These are phyloP conservation scores for Ceyx melanurus DNA, from an alignment of 2,113 vertebrate species.

Conservation along the genomic window DNA sequence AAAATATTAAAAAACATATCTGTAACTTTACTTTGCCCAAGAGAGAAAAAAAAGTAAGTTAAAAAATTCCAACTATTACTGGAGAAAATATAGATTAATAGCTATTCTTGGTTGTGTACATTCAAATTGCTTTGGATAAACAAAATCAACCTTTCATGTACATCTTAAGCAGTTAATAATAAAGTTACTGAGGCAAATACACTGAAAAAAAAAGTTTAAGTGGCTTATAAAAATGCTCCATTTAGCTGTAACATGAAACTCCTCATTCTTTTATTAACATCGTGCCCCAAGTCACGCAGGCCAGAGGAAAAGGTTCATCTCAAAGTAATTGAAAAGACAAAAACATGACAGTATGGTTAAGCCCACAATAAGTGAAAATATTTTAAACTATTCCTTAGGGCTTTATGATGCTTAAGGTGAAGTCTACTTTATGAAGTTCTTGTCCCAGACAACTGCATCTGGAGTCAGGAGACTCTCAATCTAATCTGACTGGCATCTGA, in stretches of 20 bases:
- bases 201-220: background rate
- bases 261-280: background rate
- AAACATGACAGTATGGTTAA: background rate
- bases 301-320: background rate
- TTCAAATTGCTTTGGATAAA: background rate
- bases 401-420: background rate
- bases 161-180: background rate
- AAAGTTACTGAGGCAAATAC: background rate
- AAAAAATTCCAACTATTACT: background rate
- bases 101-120: background rate
- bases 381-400: background rate
- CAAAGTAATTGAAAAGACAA: background rate
- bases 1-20: background rate
- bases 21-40: background rate
- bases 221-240: constrained; percentile 15
- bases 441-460: background rate
- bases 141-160: background rate
- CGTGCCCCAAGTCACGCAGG: background rate
- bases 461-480: background rate
- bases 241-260: constrained; percentile 28
- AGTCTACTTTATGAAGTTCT: background rate
- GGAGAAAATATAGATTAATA: background rate
- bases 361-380: background rate
- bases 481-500: background rate
- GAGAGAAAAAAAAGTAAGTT: background rate